These are phyloP conservation scores for Pseudopleuronectes americanus DNA, from an alignment of 2,797 vertebrate genomes.

Conservation along the genomic window DNA sequence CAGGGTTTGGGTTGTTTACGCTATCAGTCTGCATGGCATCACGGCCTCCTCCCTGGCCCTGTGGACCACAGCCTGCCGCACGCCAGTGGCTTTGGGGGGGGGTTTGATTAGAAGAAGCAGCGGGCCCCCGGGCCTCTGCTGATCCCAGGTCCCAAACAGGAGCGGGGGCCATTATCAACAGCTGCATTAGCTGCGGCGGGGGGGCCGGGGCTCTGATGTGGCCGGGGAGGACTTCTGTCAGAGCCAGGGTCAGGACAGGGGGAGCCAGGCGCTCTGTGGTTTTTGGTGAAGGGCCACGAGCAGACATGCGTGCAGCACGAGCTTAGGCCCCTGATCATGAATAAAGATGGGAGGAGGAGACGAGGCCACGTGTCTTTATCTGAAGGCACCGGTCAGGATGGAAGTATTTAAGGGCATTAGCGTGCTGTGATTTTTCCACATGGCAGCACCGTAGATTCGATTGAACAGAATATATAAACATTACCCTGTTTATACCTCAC, in stretches of 20 bases:
- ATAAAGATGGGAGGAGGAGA: slow-evolving; percentile 70
- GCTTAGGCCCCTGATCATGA: slow-evolving; percentile 52
- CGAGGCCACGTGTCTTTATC: slow-evolving; percentile 61
- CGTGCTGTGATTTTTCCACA: slow-evolving; percentile 53
- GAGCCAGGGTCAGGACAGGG: slow-evolving; percentile 62
- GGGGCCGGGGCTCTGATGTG: slow-evolving; percentile 73
- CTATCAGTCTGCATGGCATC: slow-evolving; percentile 71
- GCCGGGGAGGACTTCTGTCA: slow-evolving; percentile 65
- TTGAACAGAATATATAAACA: slow-evolving; percentile 38
- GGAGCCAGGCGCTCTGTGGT: slow-evolving; percentile 67
- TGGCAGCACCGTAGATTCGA: slow-evolving; percentile 21
- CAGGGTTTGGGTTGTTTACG: slow-evolving; percentile 69
- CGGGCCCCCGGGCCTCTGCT: slow-evolving; percentile 48
- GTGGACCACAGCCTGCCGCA: slow-evolving; percentile 71
- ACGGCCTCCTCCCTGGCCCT: slow-evolving; percentile 58
- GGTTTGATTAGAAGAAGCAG: slow-evolving; percentile 75
- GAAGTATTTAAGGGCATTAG: slow-evolving; percentile 62
- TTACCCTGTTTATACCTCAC: slow-evolving; percentile 25
- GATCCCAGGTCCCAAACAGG: slow-evolving; percentile 66
- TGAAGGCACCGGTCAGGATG: slow-evolving; percentile 60
- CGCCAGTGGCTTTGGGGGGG: slow-evolving; percentile 69
- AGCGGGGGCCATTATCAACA: slow-evolving; percentile 77
- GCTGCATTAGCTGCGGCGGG: slow-evolving; percentile 74
- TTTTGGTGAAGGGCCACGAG: slow-evolving; percentile 64
- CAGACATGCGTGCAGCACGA: slow-evolving; percentile 55